Percentiles rank a stretch among this genome's conserved stretches.
phyloP scores from a whole-genome alignment of 2,888 invertebrate species.

The Acronicta aceris region DNA sequence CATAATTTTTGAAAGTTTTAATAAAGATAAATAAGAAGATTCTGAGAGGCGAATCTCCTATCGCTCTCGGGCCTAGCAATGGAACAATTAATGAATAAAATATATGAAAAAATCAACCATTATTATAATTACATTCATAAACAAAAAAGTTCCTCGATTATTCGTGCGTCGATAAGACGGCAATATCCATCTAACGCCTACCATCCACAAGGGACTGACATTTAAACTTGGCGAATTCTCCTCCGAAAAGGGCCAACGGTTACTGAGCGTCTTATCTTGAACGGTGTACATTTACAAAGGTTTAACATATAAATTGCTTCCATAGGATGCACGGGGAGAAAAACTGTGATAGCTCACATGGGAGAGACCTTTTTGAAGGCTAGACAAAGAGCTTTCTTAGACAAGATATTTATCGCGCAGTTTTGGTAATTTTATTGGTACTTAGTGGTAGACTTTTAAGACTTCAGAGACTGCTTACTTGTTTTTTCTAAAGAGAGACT shows the following conservation, averaged over 20 bases:
- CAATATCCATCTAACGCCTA: constrained; percentile 48
- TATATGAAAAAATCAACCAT: neutral
- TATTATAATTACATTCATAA: constrained; percentile 8
- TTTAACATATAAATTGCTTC: constrained; percentile 81
- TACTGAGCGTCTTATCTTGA: constrained; percentile 65
- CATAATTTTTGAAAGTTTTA: too few species aligned
- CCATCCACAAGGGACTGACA: constrained; percentile 47
- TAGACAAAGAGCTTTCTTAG: constrained; percentile 46
- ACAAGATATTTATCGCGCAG: constrained; percentile 54
- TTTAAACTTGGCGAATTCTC: constrained; percentile 58
- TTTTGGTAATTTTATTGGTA: constrained; percentile 51
- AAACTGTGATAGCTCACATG: constrained; percentile 73
- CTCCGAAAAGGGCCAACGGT: constrained; percentile 48
- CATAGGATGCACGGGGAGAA: constrained; percentile 72
- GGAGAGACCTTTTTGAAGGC: constrained; percentile 64
- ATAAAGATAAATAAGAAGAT: too few species aligned
- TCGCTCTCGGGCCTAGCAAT: too few species aligned
- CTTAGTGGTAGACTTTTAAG: constrained; percentile 26
- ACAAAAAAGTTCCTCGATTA: constrained; percentile 41
- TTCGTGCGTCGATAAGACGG: constrained; percentile 53
- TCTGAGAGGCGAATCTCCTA: too few species aligned
- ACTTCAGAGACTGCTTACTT: neutral
- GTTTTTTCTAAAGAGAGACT: neutral
- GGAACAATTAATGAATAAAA: too few species aligned
- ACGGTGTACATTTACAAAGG: constrained; percentile 72